Conservation (phyloP, 2,888 invertebrate species). For the Choreutis nemorana region DNA sequence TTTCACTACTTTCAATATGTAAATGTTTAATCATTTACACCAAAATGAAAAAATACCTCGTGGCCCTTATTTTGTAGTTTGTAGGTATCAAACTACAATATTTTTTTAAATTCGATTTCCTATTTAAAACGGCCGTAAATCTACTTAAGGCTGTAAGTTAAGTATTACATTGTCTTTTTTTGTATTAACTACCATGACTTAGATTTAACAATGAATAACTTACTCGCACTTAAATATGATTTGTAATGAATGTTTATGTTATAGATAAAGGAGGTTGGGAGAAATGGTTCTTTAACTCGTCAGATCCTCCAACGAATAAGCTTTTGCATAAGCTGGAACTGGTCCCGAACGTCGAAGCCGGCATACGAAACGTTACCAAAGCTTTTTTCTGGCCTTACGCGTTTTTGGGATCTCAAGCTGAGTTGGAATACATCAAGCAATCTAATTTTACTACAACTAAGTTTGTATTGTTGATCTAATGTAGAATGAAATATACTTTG, state of each 20-base stretch:
- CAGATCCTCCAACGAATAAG: conserved; percentile 68
- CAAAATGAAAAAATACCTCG: too few species aligned
- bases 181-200: too few species aligned
- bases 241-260: too few species aligned
- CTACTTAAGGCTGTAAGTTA: neutral
- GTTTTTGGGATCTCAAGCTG: conserved; percentile 76
- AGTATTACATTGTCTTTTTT: conserved; percentile 1
- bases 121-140: too few species aligned
- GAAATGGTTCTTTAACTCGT: conserved; percentile 74
- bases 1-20: too few species aligned
- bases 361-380: conserved; percentile 76
- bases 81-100: too few species aligned
- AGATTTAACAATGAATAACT: too few species aligned
- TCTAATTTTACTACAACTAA: conserved; percentile 71
- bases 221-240: too few species aligned
- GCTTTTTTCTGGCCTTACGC: conserved; percentile 83
- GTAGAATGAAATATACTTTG: neutral
- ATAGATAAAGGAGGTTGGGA: conserved; percentile 81
- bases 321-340: conserved; percentile 73
- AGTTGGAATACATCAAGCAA: conserved; percentile 75
- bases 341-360: conserved; percentile 71
- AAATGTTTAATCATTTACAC: too few species aligned
- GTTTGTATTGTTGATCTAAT: conserved; percentile 20
- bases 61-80: too few species aligned
- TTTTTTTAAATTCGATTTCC: too few species aligned